These are phyloP conservation scores for Gerosis bhagava DNA, from an alignment of 2,888 invertebrate genomes.

Conservation along the genomic window DNA sequence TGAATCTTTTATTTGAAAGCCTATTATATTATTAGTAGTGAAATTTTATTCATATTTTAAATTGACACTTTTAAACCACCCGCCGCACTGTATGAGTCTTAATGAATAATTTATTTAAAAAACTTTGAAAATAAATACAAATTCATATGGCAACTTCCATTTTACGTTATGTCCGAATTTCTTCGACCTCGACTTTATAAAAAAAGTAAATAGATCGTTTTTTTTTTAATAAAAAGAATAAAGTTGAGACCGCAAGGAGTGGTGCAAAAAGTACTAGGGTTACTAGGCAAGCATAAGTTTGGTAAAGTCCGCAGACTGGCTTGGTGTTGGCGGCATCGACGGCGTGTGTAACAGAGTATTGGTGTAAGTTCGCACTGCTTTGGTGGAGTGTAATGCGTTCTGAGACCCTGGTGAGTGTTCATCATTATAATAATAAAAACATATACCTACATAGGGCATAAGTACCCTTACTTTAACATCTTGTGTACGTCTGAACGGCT, in stretches of 20 bases:
- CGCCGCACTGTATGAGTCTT: no score
- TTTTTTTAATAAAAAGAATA: background rate
- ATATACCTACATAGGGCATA: slow-evolving; percentile 44
- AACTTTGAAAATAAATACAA: no score
- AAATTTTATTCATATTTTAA: no score
- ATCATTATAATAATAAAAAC: slow-evolving; percentile 71
- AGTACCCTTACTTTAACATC: slow-evolving; percentile 21
- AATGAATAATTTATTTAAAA: no score
- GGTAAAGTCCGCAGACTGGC: slow-evolving; percentile 76
- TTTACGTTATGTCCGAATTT: no score
- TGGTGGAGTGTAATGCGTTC: slow-evolving; percentile 80
- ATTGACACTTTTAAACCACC: no score
- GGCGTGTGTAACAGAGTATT: slow-evolving; percentile 73
- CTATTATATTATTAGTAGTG: no score
- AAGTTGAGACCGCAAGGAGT: slow-evolving; percentile 58
- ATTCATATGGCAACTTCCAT: no score
- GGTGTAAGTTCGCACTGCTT: slow-evolving; percentile 81
- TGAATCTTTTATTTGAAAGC: no score
- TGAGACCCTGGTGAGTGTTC: slow-evolving; percentile 77
- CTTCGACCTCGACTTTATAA: no score
- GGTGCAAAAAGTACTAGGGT: slow-evolving; percentile 68
- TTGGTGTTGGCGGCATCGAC: slow-evolving; percentile 75
- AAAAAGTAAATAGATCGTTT: no score
- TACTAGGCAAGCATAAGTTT: slow-evolving; percentile 76
- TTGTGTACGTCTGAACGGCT: slow-evolving; percentile 33